A percentile compares a stretch with the other conserved stretches of the same genome.
Evolutionary conservation across 1,140 invertebrate species (phyloP).

Genomic region (Lordiphosa mommai): DNA sequence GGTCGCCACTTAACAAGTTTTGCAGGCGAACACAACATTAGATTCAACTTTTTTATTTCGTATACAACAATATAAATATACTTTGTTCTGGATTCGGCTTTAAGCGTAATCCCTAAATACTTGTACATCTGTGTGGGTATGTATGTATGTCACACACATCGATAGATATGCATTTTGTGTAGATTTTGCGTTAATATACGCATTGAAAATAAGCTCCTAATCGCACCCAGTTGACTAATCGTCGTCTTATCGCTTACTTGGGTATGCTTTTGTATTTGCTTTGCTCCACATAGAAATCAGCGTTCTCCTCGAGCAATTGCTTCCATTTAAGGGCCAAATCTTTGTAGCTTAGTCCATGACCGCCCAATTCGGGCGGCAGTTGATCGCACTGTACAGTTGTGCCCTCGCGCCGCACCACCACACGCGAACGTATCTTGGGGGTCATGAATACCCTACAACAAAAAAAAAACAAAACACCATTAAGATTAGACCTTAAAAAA

Average conservation of each 20-base stretch:
- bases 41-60: no score
- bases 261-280: slow-evolving; percentile 81
- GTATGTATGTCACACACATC: slow-evolving; percentile 1
- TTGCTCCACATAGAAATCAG: slow-evolving; percentile 82
- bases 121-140: no score
- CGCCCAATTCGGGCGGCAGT: slow-evolving; percentile 84
- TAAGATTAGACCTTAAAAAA: neutral
- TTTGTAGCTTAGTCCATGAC: slow-evolving; percentile 80
- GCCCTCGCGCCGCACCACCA: slow-evolving; percentile 80
- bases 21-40: no score
- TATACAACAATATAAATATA: no score
- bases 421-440: slow-evolving; percentile 83
- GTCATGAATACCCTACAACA: slow-evolving; percentile 83
- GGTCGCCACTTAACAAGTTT: no score
- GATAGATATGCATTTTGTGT: slow-evolving; percentile 1
- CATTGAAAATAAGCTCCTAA: slow-evolving; percentile 43
- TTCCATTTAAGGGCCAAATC: slow-evolving; percentile 83
- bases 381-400: slow-evolving; percentile 79
- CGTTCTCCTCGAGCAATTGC: slow-evolving; percentile 79
- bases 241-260: slow-evolving; percentile 53
- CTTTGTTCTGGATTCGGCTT: neutral
- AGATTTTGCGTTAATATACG: slow-evolving; percentile 12
- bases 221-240: slow-evolving; percentile 48
- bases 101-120: neutral
- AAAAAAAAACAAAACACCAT: slow-evolving; percentile 2